phyloP scores from a whole-genome alignment of 2,113 vertebrate genomes.

The Eulemur rufifrons region DNA sequence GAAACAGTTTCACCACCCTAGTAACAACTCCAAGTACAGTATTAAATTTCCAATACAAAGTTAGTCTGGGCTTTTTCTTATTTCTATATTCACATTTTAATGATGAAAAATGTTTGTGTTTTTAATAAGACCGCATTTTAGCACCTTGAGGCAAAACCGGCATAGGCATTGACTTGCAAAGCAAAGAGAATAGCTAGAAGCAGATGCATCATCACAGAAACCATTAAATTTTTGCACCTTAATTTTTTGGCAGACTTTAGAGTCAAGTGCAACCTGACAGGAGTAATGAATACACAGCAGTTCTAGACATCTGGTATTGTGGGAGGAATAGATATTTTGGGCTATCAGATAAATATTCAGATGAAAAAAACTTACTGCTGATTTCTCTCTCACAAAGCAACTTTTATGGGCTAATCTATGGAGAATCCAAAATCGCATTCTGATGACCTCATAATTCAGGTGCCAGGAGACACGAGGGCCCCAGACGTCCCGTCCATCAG shows the following conservation, averaged over 20 bases:
- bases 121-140: slow-evolving; percentile 37
- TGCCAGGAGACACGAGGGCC: background rate
- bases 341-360: slow-evolving; percentile 66
- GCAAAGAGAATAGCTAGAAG: background rate
- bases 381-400: background rate
- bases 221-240: slow-evolving; percentile 42
- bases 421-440: background rate
- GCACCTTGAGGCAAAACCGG: slow-evolving; percentile 4
- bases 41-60: background rate
- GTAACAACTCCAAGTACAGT: background rate
- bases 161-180: background rate
- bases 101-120: slow-evolving; percentile 31
- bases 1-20: background rate
- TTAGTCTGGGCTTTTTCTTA: background rate
- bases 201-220: slow-evolving; percentile 28
- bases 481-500: background rate
- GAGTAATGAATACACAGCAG: slow-evolving; percentile 58
- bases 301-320: slow-evolving; percentile 52
- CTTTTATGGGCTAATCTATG: background rate
- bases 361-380: background rate
- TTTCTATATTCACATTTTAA: background rate
- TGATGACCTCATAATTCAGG: background rate
- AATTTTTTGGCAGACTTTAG: slow-evolving; percentile 44
- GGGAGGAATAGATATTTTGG: slow-evolving; percentile 54
- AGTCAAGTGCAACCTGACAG: slow-evolving; percentile 39